Evolutionary conservation across 2,888 invertebrate species (phyloP), one percentile per base, ranked within the genome.

Genomic region (Coenonympha glycerion): DNA sequence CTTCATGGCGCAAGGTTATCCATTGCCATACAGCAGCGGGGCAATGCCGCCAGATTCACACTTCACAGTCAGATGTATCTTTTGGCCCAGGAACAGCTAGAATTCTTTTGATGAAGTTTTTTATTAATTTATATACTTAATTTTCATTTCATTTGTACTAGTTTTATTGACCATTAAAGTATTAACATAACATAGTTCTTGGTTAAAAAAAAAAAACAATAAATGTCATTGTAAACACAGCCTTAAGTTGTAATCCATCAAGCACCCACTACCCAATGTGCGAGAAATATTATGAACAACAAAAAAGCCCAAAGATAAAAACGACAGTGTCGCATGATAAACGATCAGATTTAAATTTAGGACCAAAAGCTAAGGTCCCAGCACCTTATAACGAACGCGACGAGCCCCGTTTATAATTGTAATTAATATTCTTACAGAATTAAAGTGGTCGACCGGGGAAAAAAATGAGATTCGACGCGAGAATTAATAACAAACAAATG

Each of bases 401-500:
- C 76, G 80, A 81, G 66, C 68, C 71, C 79, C 82, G 86, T 81
- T 86, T 84, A 86, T 85, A 87, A 87, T 85, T 85, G 84, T 87
- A 87, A 87, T 87, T 87, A 87, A 87, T 87, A 87, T 83, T 86
- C 87, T 82, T 80, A 83, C 82, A 79, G 83, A 80, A 85, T 85
- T 81, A 86, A 82, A 81, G 76, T 79, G 82, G 83, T 74, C 76
- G 83, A 75, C 69, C 71, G 68, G 52, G 64, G 75, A 80, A 83
- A 79, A 78, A 79, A 78, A 79, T 69, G 69, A 76, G 76, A 79
- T 79, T 78, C 83, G 82, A 83, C 76, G 82, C 85, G 83, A 84
- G 87, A 86, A 85, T 87, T 87, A 86, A 87, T 87, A 87, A 87
- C 85, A 87, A 87, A 87, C 87, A 87, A 87, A 87, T 87, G 86